Conservation (phyloP, 1,140 invertebrate species). For the Lucilia cuprina region DNA sequence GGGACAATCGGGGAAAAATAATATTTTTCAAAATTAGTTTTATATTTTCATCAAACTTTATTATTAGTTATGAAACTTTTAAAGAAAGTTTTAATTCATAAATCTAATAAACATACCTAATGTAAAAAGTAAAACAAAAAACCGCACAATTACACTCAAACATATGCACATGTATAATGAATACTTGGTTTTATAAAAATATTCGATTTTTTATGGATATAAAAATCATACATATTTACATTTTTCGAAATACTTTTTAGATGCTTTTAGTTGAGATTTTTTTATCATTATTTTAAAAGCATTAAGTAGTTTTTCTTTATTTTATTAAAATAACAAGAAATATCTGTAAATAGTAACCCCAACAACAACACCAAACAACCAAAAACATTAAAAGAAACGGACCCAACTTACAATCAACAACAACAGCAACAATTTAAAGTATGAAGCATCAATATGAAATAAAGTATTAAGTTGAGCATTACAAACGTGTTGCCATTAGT, state of each 20-base stretch:
- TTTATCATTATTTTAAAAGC: constrained; percentile 31
- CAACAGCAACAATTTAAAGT: neutral
- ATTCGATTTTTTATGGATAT: neutral
- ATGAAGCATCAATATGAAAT: constrained; percentile 23
- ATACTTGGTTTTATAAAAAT: neutral
- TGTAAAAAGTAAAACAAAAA: no score
- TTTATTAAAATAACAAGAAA: constrained; percentile 13
- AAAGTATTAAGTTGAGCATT: constrained; percentile 43
- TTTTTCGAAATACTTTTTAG: neutral
- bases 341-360: neutral
- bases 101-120: no score
- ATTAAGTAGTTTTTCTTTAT: constrained; percentile 14
- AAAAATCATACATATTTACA: neutral
- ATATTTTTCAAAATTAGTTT: no score
- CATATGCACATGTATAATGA: neutral
- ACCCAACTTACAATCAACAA: no score
- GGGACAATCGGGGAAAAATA: no score
- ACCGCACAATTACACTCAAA: neutral
- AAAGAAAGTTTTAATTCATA: no score
- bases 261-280: neutral
- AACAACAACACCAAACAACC: neutral
- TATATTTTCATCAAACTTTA: no score
- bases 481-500: constrained; percentile 63
- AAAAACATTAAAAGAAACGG: neutral
- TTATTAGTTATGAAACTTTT: no score